Conservation (phyloP, 2,797 vertebrate species). For the Cryptoprocta ferox region DNA sequence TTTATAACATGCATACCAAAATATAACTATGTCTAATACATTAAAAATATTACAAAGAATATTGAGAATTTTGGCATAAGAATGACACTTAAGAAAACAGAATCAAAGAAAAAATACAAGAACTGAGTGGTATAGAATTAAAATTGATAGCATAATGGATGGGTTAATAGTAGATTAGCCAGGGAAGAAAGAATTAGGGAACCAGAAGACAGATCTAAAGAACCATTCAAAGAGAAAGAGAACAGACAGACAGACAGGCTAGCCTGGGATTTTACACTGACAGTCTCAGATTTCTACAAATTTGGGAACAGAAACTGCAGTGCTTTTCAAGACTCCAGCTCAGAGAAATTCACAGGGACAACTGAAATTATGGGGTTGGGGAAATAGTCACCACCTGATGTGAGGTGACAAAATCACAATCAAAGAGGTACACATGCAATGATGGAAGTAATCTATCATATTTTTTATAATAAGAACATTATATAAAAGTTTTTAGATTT, state of each 20-base stretch:
- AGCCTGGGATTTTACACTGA: background rate
- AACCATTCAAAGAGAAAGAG: background rate
- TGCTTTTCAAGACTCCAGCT: background rate
- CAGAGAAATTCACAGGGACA: background rate
- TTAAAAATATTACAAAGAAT: background rate
- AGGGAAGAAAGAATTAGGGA: background rate
- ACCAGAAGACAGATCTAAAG: background rate
- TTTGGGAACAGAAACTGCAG: background rate
- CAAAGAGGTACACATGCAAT: background rate
- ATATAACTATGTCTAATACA: background rate
- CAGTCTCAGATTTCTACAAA: background rate
- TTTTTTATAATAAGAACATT: background rate
- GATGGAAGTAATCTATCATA: background rate
- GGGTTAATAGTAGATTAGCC: background rate
- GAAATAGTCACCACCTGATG: background rate
- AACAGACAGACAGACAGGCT: background rate
- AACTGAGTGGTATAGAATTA: background rate
- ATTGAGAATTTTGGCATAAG: background rate
- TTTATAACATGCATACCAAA: background rate
- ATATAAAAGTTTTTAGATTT: background rate
- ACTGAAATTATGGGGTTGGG: background rate
- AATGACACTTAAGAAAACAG: background rate
- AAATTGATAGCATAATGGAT: background rate
- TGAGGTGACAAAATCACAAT: background rate
- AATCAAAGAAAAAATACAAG: background rate